Conservation (phyloP, 2,888 invertebrate genomes). For the Pristionchus exspectatus region DNA sequence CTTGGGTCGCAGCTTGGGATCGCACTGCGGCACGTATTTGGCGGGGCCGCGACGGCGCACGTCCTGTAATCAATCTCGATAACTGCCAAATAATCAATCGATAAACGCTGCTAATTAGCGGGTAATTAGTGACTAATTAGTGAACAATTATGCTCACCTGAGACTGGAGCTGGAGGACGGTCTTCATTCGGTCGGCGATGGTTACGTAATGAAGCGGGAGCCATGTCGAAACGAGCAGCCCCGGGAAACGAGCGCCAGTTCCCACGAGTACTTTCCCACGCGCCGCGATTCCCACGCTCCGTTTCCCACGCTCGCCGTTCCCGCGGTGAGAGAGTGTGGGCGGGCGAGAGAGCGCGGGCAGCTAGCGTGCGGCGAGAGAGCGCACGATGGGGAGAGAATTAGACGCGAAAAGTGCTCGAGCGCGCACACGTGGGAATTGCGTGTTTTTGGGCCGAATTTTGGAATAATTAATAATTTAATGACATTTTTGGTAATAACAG, state of each 20-base stretch:
- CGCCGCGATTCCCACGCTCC: not conserved
- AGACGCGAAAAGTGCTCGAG: not conserved
- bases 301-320: not conserved
- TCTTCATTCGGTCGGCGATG: not conserved
- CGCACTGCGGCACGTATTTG: not conserved
- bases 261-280: not conserved
- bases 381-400: not conserved
- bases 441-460: not conserved
- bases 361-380: constrained; percentile 27
- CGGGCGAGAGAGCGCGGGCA: not conserved
- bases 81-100: not conserved
- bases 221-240: not conserved
- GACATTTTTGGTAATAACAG: not conserved
- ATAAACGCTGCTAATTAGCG: not conserved
- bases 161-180: not conserved
- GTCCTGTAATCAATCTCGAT: not conserved
- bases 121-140: not conserved
- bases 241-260: not conserved
- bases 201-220: not conserved
- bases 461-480: not conserved
- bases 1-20: not conserved
- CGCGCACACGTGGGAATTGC: constrained; percentile 30
- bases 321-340: not conserved
- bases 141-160: not conserved
- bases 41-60: not conserved